These are phyloP conservation scores for Drosophila robusta DNA, from an alignment of 2,888 invertebrate species.

Conservation along the genomic window DNA sequence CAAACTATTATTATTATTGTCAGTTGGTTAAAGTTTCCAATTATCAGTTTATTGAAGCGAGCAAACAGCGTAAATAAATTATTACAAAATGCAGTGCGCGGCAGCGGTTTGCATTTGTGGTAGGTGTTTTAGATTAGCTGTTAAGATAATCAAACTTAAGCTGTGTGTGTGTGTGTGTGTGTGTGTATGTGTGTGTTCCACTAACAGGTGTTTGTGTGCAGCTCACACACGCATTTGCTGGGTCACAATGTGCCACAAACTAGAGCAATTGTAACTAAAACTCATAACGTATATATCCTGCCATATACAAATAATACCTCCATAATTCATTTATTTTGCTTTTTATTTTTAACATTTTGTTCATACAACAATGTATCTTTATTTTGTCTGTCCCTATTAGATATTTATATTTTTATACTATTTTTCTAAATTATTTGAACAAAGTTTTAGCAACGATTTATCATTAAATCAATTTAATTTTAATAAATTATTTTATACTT, in stretches of 20 bases:
- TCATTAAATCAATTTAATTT: too few relatives aligned
- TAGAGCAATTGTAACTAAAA: not conserved
- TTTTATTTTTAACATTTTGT: too few relatives aligned
- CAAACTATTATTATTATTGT: not conserved
- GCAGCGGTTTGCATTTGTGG: slow-evolving; percentile 50
- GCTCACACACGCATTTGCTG: not conserved
- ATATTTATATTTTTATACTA: too few relatives aligned
- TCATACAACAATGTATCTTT: too few relatives aligned
- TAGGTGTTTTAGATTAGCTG: slow-evolving; percentile 30
- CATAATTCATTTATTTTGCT: too few relatives aligned
- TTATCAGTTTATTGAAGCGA: not conserved
- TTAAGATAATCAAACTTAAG: not conserved
- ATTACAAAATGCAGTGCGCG: slow-evolving; percentile 36
- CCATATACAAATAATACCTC: not conserved
- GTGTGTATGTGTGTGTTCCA: slow-evolving; percentile 2
- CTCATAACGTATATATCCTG: not conserved
- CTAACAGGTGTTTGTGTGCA: slow-evolving; percentile 52
- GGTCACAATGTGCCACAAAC: not conserved
- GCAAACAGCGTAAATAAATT: not conserved
- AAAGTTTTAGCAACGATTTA: too few relatives aligned
- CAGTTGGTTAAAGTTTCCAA: not conserved
- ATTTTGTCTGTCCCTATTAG: too few relatives aligned
- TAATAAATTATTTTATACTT: too few relatives aligned
- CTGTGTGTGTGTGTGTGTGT: not conserved
- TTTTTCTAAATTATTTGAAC: too few relatives aligned